Percentiles rank a stretch among this genome's conserved stretches.
Conservation (phyloP, 2,113 vertebrate species). For the Galbula dea region DNA sequence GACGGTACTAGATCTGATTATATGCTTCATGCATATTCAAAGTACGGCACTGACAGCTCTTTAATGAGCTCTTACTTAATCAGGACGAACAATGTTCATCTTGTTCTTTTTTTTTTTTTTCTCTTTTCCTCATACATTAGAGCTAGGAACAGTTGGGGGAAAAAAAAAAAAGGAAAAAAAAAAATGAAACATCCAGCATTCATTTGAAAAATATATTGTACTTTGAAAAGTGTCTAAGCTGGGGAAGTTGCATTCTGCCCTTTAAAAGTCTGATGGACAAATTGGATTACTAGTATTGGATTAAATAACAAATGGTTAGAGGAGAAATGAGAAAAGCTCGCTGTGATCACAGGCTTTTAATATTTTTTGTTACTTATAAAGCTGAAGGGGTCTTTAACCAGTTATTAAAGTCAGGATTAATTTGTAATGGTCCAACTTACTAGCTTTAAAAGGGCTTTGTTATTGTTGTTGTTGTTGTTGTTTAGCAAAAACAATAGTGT, state of each 20-base stretch:
- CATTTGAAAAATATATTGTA: constrained; percentile 91
- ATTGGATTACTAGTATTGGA: constrained; percentile 99
- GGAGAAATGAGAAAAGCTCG: constrained; percentile 91
- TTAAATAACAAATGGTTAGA: constrained; percentile 96
- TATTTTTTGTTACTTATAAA: constrained; percentile 82
- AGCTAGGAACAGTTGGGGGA: constrained; percentile 81
- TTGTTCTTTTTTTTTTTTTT: constrained; percentile 76
- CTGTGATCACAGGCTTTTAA: constrained; percentile 91
- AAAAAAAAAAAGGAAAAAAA: not conserved
- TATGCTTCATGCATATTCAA: constrained; percentile 98
- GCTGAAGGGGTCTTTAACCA: constrained; percentile 93
- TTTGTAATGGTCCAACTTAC: constrained; percentile 93
- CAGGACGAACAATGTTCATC: constrained; percentile 97
- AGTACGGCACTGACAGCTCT: constrained; percentile 88
- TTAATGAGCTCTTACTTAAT: constrained; percentile 99
- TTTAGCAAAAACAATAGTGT: constrained; percentile 68
- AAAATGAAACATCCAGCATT: constrained; percentile 83
- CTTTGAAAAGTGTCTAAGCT: constrained; percentile 89
- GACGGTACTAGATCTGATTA: constrained; percentile 91
- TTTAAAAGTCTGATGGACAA: constrained; percentile 97
- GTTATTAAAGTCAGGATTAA: constrained; percentile 98
- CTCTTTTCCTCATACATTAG: constrained; percentile 78
- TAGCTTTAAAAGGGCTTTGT: constrained; percentile 86
- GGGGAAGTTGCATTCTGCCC: constrained; percentile 88
- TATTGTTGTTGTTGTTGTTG: constrained; percentile 54